These are phyloP conservation scores for Drosophila pachea DNA, from an alignment of 1,140 invertebrate species.

Conservation along the genomic window DNA sequence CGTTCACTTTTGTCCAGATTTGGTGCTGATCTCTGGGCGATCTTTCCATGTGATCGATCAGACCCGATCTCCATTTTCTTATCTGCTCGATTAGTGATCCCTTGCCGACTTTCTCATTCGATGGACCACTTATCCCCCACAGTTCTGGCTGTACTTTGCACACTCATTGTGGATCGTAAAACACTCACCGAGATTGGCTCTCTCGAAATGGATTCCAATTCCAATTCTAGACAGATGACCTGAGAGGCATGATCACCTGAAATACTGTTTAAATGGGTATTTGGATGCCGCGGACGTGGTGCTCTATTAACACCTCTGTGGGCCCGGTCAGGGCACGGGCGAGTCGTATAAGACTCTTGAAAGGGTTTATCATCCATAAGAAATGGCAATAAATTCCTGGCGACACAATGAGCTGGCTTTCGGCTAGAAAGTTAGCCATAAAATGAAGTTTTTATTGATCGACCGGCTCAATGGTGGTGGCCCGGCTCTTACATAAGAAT, in stretches of 20 bases:
- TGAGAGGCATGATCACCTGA: conserved; percentile 18
- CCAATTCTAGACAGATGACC: too few species aligned
- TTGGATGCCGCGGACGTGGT: conserved; percentile 2
- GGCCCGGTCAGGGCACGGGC: not conserved
- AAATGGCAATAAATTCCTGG: conserved; percentile 56
- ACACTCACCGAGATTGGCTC: not conserved
- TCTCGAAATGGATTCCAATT: not conserved
- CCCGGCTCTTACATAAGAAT: conserved; percentile 10
- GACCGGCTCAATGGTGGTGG: conserved; percentile 1
- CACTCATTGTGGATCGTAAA: not conserved
- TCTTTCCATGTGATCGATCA: too few species aligned
- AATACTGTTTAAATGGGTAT: not conserved
- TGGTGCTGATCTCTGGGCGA: too few species aligned
- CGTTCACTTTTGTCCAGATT: too few species aligned
- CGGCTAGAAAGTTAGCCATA: conserved; percentile 32
- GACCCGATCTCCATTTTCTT: too few species aligned
- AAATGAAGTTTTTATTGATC: conserved; percentile 19
- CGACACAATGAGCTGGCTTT: conserved; percentile 16
- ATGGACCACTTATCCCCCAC: too few species aligned
- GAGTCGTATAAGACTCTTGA: not conserved
- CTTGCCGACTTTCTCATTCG: too few species aligned
- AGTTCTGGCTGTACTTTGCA: too few species aligned
- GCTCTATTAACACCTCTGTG: conserved; percentile 58
- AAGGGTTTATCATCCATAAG: conserved; percentile 46
- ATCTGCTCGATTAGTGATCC: too few species aligned